Evolutionary conservation across 2,113 vertebrate species (phyloP).

Genomic region (Cyprinodon brontotheroides): DNA sequence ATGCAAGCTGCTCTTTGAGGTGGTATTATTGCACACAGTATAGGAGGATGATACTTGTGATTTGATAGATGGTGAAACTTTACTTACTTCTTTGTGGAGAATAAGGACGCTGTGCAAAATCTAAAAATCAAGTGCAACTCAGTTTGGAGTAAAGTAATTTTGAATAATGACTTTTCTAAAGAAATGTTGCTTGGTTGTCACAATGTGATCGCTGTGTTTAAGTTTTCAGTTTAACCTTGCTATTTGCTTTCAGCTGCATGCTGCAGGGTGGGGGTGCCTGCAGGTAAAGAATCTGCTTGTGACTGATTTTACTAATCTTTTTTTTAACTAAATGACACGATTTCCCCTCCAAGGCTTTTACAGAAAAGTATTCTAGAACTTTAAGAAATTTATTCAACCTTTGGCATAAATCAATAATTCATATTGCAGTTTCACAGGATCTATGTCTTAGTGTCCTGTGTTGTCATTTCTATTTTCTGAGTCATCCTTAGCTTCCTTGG

Average conservation of each 20-base stretch:
- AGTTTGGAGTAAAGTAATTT: no score
- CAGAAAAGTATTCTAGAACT: slow-evolving; percentile 30
- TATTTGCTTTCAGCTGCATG: slow-evolving; percentile 8
- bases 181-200: slow-evolving; percentile 11
- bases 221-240: slow-evolving; percentile 3
- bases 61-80: no score
- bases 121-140: not conserved
- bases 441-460: slow-evolving; percentile 57
- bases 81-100: no score
- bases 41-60: no score
- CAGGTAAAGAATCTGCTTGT: slow-evolving; percentile 3
- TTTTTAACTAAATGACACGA: slow-evolving; percentile 5
- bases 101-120: no score
- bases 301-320: not conserved
- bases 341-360: not conserved
- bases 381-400: slow-evolving; percentile 22
- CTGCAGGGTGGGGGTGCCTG: slow-evolving; percentile 24
- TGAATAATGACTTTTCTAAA: no score
- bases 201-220: slow-evolving; percentile 4
- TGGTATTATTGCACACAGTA: no score
- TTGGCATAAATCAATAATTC: slow-evolving; percentile 8
- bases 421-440: slow-evolving; percentile 6
- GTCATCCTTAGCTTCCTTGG: slow-evolving; percentile 55
- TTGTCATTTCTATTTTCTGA: slow-evolving; percentile 57
- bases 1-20: no score